A percentile compares a stretch with the other conserved stretches of the same genome.
These are phyloP conservation scores for Erebia palarica DNA, from an alignment of 2,888 invertebrate species.

Conservation along the genomic window DNA sequence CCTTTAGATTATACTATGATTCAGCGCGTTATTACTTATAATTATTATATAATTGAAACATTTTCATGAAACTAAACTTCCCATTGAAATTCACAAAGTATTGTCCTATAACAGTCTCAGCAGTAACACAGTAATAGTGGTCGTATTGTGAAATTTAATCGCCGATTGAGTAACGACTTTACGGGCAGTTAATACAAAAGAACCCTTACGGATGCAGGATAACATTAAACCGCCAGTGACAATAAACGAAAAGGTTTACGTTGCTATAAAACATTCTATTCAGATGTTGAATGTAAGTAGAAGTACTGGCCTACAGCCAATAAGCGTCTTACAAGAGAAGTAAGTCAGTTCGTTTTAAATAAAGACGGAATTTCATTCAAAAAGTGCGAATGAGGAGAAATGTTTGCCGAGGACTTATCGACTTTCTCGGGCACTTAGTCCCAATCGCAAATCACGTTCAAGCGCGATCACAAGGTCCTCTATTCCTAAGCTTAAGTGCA, in stretches of 20 bases:
- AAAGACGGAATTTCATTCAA: conserved; percentile 6
- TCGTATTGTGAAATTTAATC: conserved; percentile 47
- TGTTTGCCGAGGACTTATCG: conserved; percentile 19
- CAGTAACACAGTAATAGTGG: conserved; percentile 15
- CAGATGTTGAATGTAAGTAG: conserved; percentile 67
- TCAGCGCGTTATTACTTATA: too few relatives aligned
- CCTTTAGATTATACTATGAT: too few relatives aligned
- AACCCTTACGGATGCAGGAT: conserved; percentile 63
- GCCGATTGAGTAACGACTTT: conserved; percentile 55
- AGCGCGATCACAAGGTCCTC: conserved; percentile 9
- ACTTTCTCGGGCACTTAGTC: conserved; percentile 10
- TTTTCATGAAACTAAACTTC: conserved; percentile 7
- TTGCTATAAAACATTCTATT: conserved; percentile 74
- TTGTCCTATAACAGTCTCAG: not conserved
- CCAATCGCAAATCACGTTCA: conserved; percentile 17
- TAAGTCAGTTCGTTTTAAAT: conserved; percentile 17
- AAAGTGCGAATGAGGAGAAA: conserved; percentile 17
- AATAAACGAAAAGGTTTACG: conserved; percentile 70
- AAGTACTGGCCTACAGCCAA: conserved; percentile 72
- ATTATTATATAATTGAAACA: not conserved
- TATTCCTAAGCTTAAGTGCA: conserved; percentile 16
- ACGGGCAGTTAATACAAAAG: conserved; percentile 65
- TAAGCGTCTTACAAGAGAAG: conserved; percentile 54
- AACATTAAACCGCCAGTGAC: conserved; percentile 63
- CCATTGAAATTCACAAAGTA: not conserved